These are phyloP conservation scores for Chorisops tibialis DNA, from an alignment of 2,888 invertebrate species.

Conservation along the genomic window DNA sequence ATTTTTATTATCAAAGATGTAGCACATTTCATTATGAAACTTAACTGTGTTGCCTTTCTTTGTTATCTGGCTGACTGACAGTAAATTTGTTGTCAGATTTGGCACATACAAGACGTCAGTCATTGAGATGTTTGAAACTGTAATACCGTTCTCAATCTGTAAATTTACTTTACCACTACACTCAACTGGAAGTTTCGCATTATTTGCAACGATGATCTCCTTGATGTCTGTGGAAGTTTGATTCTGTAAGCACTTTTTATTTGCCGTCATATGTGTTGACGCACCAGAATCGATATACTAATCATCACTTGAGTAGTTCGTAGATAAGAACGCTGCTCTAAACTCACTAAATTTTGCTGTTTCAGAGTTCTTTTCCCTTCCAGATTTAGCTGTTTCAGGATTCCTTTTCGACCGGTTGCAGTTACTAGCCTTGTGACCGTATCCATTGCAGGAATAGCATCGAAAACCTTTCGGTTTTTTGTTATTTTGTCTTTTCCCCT, in stretches of 20 bases:
- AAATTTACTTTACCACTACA: not conserved
- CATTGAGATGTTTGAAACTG: not conserved
- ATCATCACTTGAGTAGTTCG: too few relatives aligned
- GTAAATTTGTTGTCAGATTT: conserved; percentile 31
- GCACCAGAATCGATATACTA: conserved; percentile 41
- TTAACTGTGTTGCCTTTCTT: conserved; percentile 16
- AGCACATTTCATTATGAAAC: conserved; percentile 12
- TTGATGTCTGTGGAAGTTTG: conserved; percentile 29
- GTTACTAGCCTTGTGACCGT: too few relatives aligned
- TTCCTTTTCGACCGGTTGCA: too few relatives aligned
- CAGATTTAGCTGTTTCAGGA: too few relatives aligned
- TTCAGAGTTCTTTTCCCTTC: too few relatives aligned
- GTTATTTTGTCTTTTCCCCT: too few relatives aligned
- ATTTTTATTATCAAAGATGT: conserved; percentile 11
- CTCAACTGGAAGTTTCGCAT: not conserved
- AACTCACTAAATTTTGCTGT: too few relatives aligned
- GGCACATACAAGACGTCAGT: conserved; percentile 26
- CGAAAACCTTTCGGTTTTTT: too few relatives aligned
- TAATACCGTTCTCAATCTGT: not conserved
- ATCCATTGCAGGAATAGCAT: too few relatives aligned
- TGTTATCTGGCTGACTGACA: conserved; percentile 33
- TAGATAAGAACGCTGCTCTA: too few relatives aligned
- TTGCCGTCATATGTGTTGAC: conserved; percentile 36
- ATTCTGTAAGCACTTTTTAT: conserved; percentile 28
- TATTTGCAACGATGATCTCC: not conserved